These are phyloP conservation scores for Neogale vison DNA, from an alignment of 2,113 vertebrate species.

Conservation along the genomic window DNA sequence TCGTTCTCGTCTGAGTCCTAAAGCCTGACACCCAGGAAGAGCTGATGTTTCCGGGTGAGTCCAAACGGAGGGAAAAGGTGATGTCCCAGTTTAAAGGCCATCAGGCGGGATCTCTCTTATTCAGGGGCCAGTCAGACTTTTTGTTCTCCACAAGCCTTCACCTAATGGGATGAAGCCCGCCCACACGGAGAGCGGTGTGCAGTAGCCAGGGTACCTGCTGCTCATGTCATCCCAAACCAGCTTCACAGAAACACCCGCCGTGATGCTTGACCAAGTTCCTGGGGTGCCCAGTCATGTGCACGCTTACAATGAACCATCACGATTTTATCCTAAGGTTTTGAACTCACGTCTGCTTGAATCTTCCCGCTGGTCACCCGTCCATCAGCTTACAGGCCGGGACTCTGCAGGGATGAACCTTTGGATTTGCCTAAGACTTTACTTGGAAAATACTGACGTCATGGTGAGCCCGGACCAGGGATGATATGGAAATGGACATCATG, in stretches of 20 bases:
- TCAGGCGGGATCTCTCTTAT: neutral
- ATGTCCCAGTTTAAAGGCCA: accelerated
- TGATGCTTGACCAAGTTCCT: neutral
- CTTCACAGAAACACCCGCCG: neutral
- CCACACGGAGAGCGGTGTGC: neutral
- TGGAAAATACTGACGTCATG: accelerated
- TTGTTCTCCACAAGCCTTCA: neutral
- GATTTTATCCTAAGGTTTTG: neutral
- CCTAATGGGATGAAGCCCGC: neutral
- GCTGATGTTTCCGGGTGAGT: neutral
- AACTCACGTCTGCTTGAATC: accelerated
- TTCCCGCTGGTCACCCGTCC: neutral
- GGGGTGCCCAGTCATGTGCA: neutral
- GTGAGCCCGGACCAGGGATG: neutral
- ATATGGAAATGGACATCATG: accelerated
- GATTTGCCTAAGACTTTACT: neutral
- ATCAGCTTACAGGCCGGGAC: accelerated
- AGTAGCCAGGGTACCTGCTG: neutral
- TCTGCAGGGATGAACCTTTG: neutral
- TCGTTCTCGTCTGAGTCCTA: neutral
- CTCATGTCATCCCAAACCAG: neutral
- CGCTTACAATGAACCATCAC: neutral
- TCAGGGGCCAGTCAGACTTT: neutral
- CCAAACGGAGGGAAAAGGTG: neutral
- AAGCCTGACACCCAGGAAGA: neutral